These are phyloP conservation scores for Odontamblyopus lacepedii DNA, from an alignment of 2,797 vertebrate genomes.

Conservation along the genomic window DNA sequence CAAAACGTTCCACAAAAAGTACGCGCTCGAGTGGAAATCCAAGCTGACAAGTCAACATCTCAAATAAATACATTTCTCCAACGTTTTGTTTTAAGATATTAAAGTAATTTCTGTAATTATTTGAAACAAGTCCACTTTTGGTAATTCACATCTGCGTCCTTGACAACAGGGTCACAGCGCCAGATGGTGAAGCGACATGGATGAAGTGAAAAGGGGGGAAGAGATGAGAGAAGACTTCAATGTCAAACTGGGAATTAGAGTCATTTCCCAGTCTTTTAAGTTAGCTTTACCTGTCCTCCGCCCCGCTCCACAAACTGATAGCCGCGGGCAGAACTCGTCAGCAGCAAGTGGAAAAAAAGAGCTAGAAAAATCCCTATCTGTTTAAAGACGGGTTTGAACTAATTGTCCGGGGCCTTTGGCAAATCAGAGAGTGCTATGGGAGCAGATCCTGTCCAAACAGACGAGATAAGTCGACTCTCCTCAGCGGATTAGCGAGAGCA, in stretches of 20 bases:
- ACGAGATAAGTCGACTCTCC: slow-evolving; percentile 45
- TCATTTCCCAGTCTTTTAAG: slow-evolving; percentile 58
- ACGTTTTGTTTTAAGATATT: slow-evolving; percentile 87
- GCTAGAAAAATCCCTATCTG: slow-evolving; percentile 56
- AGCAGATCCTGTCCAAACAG: slow-evolving; percentile 61
- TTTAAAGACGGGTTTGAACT: slow-evolving; percentile 63
- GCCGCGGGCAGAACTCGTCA: slow-evolving; percentile 41
- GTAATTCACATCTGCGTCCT: slow-evolving; percentile 88
- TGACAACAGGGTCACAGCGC: slow-evolving; percentile 79
- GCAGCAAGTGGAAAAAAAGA: slow-evolving; percentile 23
- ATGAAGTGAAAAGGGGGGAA: slow-evolving; percentile 9
- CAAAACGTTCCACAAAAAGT: slow-evolving; percentile 38
- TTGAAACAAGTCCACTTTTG: slow-evolving; percentile 87
- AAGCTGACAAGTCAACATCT: slow-evolving; percentile 84
- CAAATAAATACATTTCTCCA: slow-evolving; percentile 78
- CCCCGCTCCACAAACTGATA: slow-evolving; percentile 44
- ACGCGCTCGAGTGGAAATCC: slow-evolving; percentile 80
- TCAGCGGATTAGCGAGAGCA: slow-evolving; percentile 33
- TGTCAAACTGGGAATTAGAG: slow-evolving; percentile 65
- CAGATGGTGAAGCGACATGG: slow-evolving; percentile 67
- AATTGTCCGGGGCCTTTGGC: slow-evolving; percentile 57
- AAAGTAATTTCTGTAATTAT: slow-evolving; percentile 93
- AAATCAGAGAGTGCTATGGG: slow-evolving; percentile 57
- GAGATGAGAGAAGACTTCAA: slow-evolving; percentile 54
- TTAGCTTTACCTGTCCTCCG: slow-evolving; percentile 60